Evolutionary conservation across 2,113 vertebrate genomes (phyloP).

Genomic region (Calidris pygmaea): DNA sequence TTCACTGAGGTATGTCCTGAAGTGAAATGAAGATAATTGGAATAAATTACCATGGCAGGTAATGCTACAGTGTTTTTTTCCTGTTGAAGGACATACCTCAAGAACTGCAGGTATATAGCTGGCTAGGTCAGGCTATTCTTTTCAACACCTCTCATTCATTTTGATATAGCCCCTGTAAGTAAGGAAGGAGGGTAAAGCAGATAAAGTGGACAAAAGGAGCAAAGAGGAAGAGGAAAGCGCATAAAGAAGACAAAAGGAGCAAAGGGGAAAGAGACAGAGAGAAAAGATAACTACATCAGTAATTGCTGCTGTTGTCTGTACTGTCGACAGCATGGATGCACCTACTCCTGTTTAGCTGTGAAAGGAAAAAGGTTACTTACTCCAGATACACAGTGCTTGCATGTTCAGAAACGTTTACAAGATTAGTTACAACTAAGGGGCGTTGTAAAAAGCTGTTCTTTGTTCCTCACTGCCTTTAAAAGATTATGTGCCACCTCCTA

Average conservation of each 20-base stretch:
- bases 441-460: background rate
- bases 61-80: background rate
- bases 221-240: background rate
- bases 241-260: background rate
- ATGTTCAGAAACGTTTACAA: background rate
- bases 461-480: background rate
- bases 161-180: background rate
- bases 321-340: background rate
- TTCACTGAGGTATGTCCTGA: background rate
- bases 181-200: background rate
- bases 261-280: background rate
- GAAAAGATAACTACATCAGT: background rate
- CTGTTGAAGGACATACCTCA: background rate
- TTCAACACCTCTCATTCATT: background rate
- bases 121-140: constrained; percentile 1
- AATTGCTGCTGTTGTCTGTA: background rate
- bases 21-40: rapidly evolving
- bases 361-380: background rate
- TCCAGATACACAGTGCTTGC: background rate
- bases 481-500: background rate
- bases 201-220: background rate
- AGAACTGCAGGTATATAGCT: background rate
- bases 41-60: background rate
- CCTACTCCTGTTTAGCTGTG: background rate
- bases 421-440: background rate